Evolutionary conservation across 2,888 invertebrate species (phyloP).

Genomic region (Caenorhabditis sp.): DNA sequence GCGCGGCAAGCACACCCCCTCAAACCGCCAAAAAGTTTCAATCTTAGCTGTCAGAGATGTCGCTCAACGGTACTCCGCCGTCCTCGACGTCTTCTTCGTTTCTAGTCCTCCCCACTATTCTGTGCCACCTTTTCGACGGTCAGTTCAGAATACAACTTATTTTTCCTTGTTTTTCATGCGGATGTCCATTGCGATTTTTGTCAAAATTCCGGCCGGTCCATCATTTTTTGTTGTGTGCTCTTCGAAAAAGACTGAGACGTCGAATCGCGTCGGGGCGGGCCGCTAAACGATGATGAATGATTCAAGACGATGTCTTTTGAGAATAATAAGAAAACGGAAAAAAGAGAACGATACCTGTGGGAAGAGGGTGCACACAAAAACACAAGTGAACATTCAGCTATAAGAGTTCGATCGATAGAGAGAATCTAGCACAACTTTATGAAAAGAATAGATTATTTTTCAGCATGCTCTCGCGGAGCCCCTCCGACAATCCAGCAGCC

Average conservation of each 20-base stretch:
- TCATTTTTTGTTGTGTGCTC: neutral
- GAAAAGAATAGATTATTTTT: conserved; percentile 38
- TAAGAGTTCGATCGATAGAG: neutral
- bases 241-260: conserved; percentile 13
- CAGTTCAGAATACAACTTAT: conserved; percentile 3
- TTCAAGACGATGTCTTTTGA: conserved; percentile 26
- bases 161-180: neutral
- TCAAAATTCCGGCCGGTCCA: conserved; percentile 8
- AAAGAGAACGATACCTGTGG: conserved; percentile 22
- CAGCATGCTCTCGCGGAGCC: conserved; percentile 74
- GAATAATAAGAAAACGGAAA: conserved; percentile 4
- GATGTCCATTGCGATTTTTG: conserved; percentile 28
- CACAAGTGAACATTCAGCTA: no score
- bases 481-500: conserved; percentile 68
- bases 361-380: neutral
- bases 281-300: conserved; percentile 51
- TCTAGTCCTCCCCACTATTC: conserved; percentile 70
- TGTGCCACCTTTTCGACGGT: conserved; percentile 76
- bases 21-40: conserved; percentile 7
- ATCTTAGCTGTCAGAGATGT: conserved; percentile 3
- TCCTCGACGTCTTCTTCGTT: conserved; percentile 47
- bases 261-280: neutral
- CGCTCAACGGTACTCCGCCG: conserved; percentile 8
- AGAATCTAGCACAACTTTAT: neutral
- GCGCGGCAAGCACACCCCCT: neutral